A percentile compares a stretch with the other conserved stretches of the same genome.
Evolutionary conservation across 2,888 invertebrate species (phyloP).

Genomic region (Helicoverpa assulta): DNA sequence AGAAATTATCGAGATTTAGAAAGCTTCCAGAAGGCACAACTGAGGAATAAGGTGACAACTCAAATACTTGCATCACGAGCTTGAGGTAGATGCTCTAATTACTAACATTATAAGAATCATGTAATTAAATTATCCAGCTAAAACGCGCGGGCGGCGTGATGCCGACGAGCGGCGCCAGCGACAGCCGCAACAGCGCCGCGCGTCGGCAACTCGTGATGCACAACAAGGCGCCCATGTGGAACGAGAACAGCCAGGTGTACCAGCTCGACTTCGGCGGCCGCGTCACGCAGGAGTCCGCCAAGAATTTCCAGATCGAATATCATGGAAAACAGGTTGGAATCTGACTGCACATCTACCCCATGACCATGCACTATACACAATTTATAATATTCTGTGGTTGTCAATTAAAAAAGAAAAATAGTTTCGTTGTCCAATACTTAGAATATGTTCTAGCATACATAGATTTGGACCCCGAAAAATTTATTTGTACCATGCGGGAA

Average conservation of each 20-base stretch:
- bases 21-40: constrained; percentile 97
- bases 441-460: too few species aligned
- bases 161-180: constrained; percentile 57
- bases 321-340: constrained; percentile 97
- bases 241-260: constrained; percentile 99
- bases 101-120: too few species aligned
- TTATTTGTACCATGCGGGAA: too few species aligned
- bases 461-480: too few species aligned
- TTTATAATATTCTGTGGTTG: too few species aligned
- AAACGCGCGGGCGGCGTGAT: constrained; percentile 90
- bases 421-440: too few species aligned
- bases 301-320: constrained; percentile 99
- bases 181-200: constrained; percentile 60
- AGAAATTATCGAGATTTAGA: constrained; percentile 96
- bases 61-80: too few species aligned
- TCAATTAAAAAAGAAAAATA: too few species aligned
- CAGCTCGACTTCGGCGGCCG: constrained; percentile 99
- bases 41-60: constrained; percentile 95
- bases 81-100: too few species aligned
- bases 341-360: not conserved
- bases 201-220: constrained; percentile 97
- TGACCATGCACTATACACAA: not conserved
- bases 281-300: constrained; percentile 99
- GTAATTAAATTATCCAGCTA: constrained; percentile 86
- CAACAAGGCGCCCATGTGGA: constrained; percentile 99